Percentiles rank a stretch among this genome's conserved stretches.
Conservation (phyloP, 2,113 vertebrate genomes). For the Daphoenositta chrysoptera region DNA sequence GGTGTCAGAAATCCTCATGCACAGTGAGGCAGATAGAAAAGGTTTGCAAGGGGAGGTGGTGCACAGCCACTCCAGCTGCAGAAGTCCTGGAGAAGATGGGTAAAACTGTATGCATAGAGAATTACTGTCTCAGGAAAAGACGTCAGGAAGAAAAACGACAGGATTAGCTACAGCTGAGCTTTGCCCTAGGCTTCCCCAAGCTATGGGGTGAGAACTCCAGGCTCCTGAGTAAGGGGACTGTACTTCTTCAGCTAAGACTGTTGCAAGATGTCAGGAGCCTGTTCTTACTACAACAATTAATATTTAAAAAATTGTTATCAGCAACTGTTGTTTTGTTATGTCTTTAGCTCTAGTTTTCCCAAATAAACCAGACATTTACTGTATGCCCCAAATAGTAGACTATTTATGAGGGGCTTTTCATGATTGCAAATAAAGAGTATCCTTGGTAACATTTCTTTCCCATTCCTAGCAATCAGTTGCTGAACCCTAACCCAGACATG, state of each 20-base stretch:
- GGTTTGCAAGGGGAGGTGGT: background rate
- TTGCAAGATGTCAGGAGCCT: background rate
- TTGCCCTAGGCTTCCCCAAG: background rate
- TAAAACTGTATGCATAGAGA: background rate
- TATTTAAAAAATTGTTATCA: background rate
- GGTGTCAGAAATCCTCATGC: background rate
- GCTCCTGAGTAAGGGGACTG: background rate
- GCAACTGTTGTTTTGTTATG: background rate
- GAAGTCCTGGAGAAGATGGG: background rate
- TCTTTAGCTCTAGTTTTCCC: background rate
- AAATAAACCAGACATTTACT: background rate
- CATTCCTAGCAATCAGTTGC: background rate
- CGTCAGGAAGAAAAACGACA: background rate
- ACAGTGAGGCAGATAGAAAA: background rate
- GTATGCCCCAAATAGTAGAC: background rate
- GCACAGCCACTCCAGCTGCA: background rate
- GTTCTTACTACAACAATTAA: background rate
- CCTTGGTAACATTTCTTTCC: background rate
- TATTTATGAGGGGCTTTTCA: background rate
- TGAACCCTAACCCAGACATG: background rate
- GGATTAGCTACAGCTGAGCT: background rate
- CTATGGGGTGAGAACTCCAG: fast-evolving
- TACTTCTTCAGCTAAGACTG: background rate
- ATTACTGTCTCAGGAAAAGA: background rate
- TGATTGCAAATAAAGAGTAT: background rate